Percentiles rank a stretch among this genome's conserved stretches.
These are phyloP conservation scores for Phyllopteryx taeniolatus DNA, from an alignment of 2,113 vertebrate genomes.

Conservation along the genomic window DNA sequence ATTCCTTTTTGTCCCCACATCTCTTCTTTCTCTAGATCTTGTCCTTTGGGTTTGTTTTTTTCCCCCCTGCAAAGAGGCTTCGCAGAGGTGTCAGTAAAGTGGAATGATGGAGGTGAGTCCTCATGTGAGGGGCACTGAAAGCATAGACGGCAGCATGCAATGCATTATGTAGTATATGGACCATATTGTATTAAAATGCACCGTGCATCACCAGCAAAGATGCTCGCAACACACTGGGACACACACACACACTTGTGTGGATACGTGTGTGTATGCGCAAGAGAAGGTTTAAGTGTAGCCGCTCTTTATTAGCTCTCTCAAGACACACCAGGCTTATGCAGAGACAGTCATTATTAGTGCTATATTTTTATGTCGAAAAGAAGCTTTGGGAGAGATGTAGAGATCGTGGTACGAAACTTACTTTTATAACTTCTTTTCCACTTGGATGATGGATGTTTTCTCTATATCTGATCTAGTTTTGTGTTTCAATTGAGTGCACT, in stretches of 20 bases:
- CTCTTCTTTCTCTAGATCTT: background rate
- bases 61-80: background rate
- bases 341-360: background rate
- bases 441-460: background rate
- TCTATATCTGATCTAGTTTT: background rate
- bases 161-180: slow-evolving; percentile 3
- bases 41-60: background rate
- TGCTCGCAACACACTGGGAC: background rate
- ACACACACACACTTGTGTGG: background rate
- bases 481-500: background rate
- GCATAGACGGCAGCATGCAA: background rate
- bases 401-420: background rate
- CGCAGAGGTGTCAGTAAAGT: slow-evolving; percentile 4
- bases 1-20: background rate
- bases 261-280: background rate
- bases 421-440: background rate
- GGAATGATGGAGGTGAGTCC: slow-evolving; percentile 4
- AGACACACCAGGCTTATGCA: background rate
- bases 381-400: background rate
- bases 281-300: background rate
- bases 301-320: background rate
- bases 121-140: slow-evolving; percentile 3
- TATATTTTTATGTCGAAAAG: background rate
- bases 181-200: slow-evolving; percentile 5
- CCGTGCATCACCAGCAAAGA: background rate